Evolutionary conservation across 2,888 invertebrate genomes (phyloP).

Genomic region (Zonitis immaculata): DNA sequence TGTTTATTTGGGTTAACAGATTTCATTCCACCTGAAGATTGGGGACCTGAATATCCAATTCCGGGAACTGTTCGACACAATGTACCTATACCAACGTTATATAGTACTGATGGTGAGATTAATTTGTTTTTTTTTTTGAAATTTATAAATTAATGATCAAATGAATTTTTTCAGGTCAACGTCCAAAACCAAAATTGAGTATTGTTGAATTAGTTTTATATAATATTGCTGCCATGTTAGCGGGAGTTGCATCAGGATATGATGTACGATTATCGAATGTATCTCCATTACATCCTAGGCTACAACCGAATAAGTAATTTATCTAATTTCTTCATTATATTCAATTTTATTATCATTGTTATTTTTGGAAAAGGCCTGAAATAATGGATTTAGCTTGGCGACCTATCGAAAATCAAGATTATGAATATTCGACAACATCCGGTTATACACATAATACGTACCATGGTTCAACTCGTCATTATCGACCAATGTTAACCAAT

Average conservation of each 20-base stretch:
- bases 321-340: too few species aligned
- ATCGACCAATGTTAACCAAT: slow-evolving; percentile 59
- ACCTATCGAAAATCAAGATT: slow-evolving; percentile 48
- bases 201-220: slow-evolving; percentile 76
- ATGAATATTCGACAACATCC: slow-evolving; percentile 55
- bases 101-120: slow-evolving; percentile 70
- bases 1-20: slow-evolving; percentile 40
- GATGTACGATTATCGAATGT: slow-evolving; percentile 87
- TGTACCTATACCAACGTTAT: slow-evolving; percentile 76
- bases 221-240: slow-evolving; percentile 88
- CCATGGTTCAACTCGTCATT: slow-evolving; percentile 78
- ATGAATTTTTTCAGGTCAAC: slow-evolving; percentile 43
- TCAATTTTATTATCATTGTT: too few species aligned
- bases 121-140: too few species aligned
- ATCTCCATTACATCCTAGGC: slow-evolving; percentile 73
- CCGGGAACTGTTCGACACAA: slow-evolving; percentile 53
- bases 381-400: slow-evolving; percentile 43
- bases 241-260: slow-evolving; percentile 87
- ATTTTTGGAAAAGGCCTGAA: slow-evolving; percentile 42
- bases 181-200: slow-evolving; percentile 63
- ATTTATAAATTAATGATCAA: too few species aligned
- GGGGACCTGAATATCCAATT: slow-evolving; percentile 61
- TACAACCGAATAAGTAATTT: slow-evolving; percentile 70
- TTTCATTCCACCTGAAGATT: slow-evolving; percentile 54
- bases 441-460: slow-evolving; percentile 81